These are phyloP conservation scores for Excalfactoria chinensis DNA, from an alignment of 2,113 vertebrate species.

Conservation along the genomic window DNA sequence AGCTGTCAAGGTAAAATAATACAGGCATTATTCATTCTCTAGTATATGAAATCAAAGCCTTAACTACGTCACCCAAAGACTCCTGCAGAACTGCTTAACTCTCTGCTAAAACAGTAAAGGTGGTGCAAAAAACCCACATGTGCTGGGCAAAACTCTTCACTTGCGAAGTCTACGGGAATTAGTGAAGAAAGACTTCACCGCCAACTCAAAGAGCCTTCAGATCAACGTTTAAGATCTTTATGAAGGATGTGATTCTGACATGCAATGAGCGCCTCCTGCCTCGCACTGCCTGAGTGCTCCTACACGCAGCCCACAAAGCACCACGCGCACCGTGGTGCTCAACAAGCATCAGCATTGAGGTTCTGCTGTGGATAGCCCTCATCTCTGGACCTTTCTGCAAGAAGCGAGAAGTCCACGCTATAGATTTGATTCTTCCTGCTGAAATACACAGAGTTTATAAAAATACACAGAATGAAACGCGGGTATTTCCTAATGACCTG, in stretches of 20 bases:
- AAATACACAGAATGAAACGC: not conserved
- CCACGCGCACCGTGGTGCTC: not conserved
- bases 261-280: not conserved
- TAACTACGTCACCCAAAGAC: not conserved
- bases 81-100: not conserved
- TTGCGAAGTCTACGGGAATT: not conserved
- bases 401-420: rapidly evolving
- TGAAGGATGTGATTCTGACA: not conserved
- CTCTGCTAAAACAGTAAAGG: not conserved
- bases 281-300: not conserved
- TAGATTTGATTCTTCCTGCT: not conserved
- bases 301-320: not conserved
- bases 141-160: not conserved
- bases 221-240: not conserved
- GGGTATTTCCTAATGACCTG: not conserved
- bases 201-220: not conserved
- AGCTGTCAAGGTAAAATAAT: slow-evolving; percentile 5
- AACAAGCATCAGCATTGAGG: not conserved
- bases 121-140: not conserved
- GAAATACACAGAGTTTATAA: not conserved
- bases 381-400: not conserved
- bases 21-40: not conserved
- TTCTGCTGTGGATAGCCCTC: not conserved
- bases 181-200: not conserved
- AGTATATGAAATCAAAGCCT: not conserved